These are phyloP conservation scores for Aquatica leii DNA, from an alignment of 2,888 invertebrate species.

Conservation along the genomic window DNA sequence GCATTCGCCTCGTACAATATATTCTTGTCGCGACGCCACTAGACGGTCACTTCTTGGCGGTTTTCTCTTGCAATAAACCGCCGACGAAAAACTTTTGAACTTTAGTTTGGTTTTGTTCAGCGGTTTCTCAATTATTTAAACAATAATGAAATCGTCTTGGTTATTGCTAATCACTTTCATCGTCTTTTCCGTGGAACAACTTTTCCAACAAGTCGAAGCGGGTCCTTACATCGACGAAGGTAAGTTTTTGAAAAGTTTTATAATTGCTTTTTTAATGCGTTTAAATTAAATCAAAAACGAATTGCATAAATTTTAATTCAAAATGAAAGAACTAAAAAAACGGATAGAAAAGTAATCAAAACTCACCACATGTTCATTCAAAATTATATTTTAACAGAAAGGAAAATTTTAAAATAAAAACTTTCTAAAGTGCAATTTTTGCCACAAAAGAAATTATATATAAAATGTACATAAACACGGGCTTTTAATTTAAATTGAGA, in stretches of 20 bases:
- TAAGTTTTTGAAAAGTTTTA: conserved; percentile 46
- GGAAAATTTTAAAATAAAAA: no score
- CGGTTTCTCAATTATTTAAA: conserved; percentile 42
- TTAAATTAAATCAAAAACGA: background rate
- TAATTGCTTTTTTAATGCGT: conserved; percentile 7
- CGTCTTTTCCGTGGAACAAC: conserved; percentile 52
- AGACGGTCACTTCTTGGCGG: conserved; percentile 50
- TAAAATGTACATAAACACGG: no score
- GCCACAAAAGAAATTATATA: no score
- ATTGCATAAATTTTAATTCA: background rate
- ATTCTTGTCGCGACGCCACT: conserved; percentile 51
- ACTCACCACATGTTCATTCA: no score
- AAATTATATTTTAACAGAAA: no score
- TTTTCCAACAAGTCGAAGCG: conserved; percentile 50
- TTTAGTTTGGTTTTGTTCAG: conserved; percentile 47
- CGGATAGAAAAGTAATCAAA: no score
- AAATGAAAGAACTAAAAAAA: no score
- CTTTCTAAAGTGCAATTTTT: no score
- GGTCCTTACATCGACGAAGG: conserved; percentile 58
- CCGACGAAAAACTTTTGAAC: conserved; percentile 28
- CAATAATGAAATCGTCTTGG: conserved; percentile 57
- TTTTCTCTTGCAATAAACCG: conserved; percentile 46
- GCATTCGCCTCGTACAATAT: conserved; percentile 47
- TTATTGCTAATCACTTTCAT: conserved; percentile 54
- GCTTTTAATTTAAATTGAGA: no score